Evolutionary conservation across 2,888 invertebrate genomes (phyloP), one percentile per base, ranked within the genome.

Genomic region (Holacanthella duospinosa): DNA sequence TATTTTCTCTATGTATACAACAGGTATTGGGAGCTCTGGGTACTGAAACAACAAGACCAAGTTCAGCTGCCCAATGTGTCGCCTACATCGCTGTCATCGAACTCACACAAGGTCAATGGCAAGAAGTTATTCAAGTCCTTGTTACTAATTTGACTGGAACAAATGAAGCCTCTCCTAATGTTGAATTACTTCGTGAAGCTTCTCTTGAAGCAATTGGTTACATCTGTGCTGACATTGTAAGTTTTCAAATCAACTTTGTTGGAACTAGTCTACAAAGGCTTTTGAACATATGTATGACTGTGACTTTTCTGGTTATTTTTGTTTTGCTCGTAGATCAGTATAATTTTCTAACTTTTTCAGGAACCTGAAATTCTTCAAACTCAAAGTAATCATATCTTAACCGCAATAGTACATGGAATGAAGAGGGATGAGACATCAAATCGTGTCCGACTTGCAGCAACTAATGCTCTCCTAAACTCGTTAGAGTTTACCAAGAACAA

Each of bases 391-490:
- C 88, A 89, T 74, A 97, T 99, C 74, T 82, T 99, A 62, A 99
- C 99, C 26, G 99, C 99, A 25, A 99, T 99, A 73, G 93, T 99
- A 61, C 93, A 96, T 79, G 97, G 97, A 19, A 99, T 99, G 97
- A 85, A 95, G 70, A 88, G 89, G 72, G 88, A 88, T 64, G 95
- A 95, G 77, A 86, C 91, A 0, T 93, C 93, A 76, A 88, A 88
- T 77, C 89, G 96, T 78, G 97, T 99, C 2, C 84, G 93, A 67
- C 81, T 96, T 60, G 97, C 99, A 53, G 99, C 99, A 27, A 97
- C 96, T 4, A 94, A 89, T 74, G 97, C 99, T 1, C 82, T 99
- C 29, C 83, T 91, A 58, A 99, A 99, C 79, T 99, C 97, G 0
- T 80, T 99, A 61, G 99, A 99, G 80, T 99, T 99, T 76, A 99